Percentiles rank a stretch among this genome's conserved stretches.
phyloP scores from a whole-genome alignment of 1,140 invertebrate genomes.

The Drosophila paulistorum region DNA sequence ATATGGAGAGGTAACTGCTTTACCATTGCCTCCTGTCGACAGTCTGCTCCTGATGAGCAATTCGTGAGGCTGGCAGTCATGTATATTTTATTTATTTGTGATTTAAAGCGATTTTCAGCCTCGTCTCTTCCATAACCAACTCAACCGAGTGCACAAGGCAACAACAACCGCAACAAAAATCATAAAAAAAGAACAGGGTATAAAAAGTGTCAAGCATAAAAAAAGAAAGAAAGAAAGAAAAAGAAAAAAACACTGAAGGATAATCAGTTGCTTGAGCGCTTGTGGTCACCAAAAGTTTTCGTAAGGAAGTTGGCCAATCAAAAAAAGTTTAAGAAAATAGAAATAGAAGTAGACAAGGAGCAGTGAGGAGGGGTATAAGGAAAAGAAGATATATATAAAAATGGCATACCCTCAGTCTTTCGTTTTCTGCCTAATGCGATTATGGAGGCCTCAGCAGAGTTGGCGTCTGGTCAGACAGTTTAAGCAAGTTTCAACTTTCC shows the following conservation, averaged over 20 bases:
- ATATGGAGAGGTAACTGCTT: not conserved
- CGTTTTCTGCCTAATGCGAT: conserved; percentile 66
- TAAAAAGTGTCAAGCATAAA: conserved; percentile 15
- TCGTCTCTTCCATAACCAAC: conserved; percentile 43
- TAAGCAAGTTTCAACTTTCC: conserved; percentile 35
- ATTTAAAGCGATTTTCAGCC: conserved; percentile 67
- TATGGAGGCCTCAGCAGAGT: conserved; percentile 40
- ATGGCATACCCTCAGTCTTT: conserved; percentile 40
- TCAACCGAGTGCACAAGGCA: conserved; percentile 66
- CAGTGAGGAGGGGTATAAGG: not conserved
- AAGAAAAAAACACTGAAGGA: not conserved
- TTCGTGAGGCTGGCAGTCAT: conserved; percentile 37
- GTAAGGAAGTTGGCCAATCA: conserved; percentile 37
- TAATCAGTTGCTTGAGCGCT: conserved; percentile 35
- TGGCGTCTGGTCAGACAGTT: conserved; percentile 21
- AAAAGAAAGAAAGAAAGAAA: not conserved
- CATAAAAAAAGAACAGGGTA: conserved; percentile 25
- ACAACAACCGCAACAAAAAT: conserved; percentile 8
- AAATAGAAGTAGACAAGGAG: conserved; percentile 3
- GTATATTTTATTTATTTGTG: conserved; percentile 71
- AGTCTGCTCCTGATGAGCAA: conserved; percentile 28
- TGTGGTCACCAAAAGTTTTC: conserved; percentile 33
- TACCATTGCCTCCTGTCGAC: not conserved
- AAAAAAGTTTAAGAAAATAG: conserved; percentile 14
- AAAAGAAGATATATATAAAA: conserved; percentile 32